Evolutionary conservation across 1,140 invertebrate species (phyloP), one percentile per base, ranked within the genome.

Genomic region (Idris sp.): DNA sequence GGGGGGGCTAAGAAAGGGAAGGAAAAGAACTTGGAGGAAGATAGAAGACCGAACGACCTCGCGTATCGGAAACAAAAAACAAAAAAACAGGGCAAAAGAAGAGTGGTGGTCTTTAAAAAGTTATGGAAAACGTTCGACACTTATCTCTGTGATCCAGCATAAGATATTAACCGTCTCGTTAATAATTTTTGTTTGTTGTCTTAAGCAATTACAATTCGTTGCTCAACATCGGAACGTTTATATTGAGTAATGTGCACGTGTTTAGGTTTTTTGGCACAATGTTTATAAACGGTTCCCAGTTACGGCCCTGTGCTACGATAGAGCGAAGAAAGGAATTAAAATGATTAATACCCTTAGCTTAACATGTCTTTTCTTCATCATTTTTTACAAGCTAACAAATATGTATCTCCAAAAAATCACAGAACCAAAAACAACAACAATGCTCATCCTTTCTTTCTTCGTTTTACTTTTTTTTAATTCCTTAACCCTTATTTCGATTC

Each of bases 331-430:
- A 82, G 67, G 75, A 83, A 82, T 86, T 82, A 81, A 83, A 86
- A 81, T n/a, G 68, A 84, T 82, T 81, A 85, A 84, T 81, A 85
- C 79, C n/a, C 79, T 86, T 86, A 85, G 78, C 79, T 85, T 81
- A 85, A 84, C 76, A 76, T 81, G 81, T 84, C n/a, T n/a, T n/a
- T n/a, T n/a, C n/a, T n/a, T n/a, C n/a, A n/a, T 81, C 78, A 79
- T 83, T 83, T n/a, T 86, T 84, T 86, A 87, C 83, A 87, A 82
- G 81, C 81, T 86, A 86, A 85, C 81, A 82, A 87, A 87, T 86
- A 85, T 82, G 75, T 84, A 85, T 81, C 82, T 84, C 82, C 83
- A 78, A 85, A n/a, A n/a, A 88, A 88, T 88, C 84, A 86, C 84
- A 86, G 83, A 86, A 88, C 83, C 84, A 87, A 87, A n/a, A 87